Percentiles rank a stretch among this genome's conserved stretches.
Evolutionary conservation across 2,113 vertebrate genomes (phyloP).

Genomic region (Callospermophilus lateralis): DNA sequence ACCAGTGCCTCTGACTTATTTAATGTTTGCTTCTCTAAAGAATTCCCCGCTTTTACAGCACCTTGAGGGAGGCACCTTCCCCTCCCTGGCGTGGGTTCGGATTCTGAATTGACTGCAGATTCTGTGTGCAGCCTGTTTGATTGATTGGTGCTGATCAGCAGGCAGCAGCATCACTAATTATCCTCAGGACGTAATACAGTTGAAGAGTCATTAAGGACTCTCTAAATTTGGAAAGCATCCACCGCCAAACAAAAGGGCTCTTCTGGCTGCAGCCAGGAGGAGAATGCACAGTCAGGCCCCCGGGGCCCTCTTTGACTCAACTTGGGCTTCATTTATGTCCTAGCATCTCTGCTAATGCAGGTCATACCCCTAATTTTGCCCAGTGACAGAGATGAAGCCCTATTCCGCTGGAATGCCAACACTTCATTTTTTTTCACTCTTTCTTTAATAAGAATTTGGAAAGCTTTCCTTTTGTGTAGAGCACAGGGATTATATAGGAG

Average conservation of each 20-base stretch:
- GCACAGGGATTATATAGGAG: background rate
- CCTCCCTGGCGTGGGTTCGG: slow-evolving; percentile 10
- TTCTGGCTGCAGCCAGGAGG: background rate
- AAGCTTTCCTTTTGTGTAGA: slow-evolving; percentile 4
- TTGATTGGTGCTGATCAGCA: slow-evolving; percentile 57
- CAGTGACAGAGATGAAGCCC: slow-evolving; percentile 50
- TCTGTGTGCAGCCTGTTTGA: slow-evolving; percentile 63
- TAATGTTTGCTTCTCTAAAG: background rate
- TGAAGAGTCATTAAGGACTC: slow-evolving; percentile 77
- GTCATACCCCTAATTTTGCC: slow-evolving; percentile 15
- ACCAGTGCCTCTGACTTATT: background rate
- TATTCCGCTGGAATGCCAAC: slow-evolving; percentile 26
- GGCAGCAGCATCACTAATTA: slow-evolving; percentile 70
- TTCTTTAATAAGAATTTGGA: slow-evolving; percentile 49
- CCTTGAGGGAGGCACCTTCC: slow-evolving; percentile 13
- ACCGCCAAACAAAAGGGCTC: slow-evolving; percentile 59
- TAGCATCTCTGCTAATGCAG: background rate
- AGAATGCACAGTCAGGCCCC: slow-evolving; percentile 72
- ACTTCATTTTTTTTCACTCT: slow-evolving; percentile 30
- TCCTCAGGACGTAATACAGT: slow-evolving; percentile 57
- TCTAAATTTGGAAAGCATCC: slow-evolving; percentile 74
- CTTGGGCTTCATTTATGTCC: slow-evolving; percentile 45
- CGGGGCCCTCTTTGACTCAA: slow-evolving; percentile 15
- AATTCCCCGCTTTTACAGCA: slow-evolving; percentile 13
- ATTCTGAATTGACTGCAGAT: slow-evolving; percentile 55